These are phyloP conservation scores for Sebastes goodei DNA, from an alignment of 2,797 vertebrate species.

Conservation along the genomic window DNA sequence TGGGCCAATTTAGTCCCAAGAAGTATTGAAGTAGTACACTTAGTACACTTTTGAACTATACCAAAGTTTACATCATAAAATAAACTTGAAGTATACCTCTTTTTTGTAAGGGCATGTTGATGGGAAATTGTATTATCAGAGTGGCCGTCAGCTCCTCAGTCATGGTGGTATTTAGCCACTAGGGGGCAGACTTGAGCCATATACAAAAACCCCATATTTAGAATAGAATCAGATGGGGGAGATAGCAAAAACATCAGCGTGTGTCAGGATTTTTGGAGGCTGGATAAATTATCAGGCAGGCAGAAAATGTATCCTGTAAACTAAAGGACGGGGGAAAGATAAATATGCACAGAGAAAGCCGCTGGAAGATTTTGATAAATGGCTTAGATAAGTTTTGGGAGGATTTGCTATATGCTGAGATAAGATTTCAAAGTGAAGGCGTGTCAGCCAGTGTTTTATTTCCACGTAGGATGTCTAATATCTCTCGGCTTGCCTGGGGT, in stretches of 20 bases:
- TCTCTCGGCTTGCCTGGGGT: background rate
- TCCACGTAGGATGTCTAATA: background rate
- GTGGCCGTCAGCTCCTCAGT: background rate
- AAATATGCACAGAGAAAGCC: slow-evolving; percentile 49
- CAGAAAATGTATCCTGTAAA: slow-evolving; percentile 62
- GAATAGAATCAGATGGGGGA: slow-evolving; percentile 8
- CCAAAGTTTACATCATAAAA: too few species aligned
- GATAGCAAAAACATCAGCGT: slow-evolving; percentile 46
- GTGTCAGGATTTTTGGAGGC: slow-evolving; percentile 49
- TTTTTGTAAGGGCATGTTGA: too few species aligned
- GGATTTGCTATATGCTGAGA: slow-evolving; percentile 30
- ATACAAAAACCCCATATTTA: background rate
- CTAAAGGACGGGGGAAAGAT: slow-evolving; percentile 45
- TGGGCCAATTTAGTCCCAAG: too few species aligned
- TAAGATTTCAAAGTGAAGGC: slow-evolving; percentile 54
- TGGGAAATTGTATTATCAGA: background rate
- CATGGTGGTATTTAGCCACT: slow-evolving; percentile 24
- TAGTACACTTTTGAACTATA: too few species aligned
- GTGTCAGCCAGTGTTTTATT: slow-evolving; percentile 36
- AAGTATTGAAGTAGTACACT: too few species aligned
- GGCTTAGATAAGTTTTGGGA: slow-evolving; percentile 42
- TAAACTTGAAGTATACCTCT: too few species aligned
- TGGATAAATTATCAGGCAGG: slow-evolving; percentile 63
- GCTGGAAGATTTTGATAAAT: slow-evolving; percentile 57
- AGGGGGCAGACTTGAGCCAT: slow-evolving; percentile 72